Conservation (phyloP, 2,797 vertebrate genomes). For the Tenualosa ilisha region DNA sequence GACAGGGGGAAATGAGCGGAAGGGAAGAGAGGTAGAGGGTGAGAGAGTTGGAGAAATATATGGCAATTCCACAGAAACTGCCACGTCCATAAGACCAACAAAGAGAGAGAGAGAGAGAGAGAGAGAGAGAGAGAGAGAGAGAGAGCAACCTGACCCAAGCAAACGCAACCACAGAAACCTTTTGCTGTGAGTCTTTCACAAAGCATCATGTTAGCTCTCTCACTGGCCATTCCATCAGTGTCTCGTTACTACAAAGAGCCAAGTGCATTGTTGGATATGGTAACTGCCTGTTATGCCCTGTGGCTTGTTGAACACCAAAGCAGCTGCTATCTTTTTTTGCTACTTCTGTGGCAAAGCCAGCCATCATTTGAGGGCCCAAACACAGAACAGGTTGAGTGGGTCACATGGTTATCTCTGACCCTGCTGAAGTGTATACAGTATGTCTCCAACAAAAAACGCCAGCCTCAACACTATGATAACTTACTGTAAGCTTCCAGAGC, state of each 20-base stretch:
- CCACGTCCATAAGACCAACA: no score
- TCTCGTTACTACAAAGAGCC: background rate
- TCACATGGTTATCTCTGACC: background rate
- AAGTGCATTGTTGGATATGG: background rate
- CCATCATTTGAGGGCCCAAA: background rate
- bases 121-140: background rate
- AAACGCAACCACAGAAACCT: background rate
- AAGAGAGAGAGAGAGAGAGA: background rate
- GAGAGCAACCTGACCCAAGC: background rate
- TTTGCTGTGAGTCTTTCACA: background rate
- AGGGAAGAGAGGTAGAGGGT: background rate
- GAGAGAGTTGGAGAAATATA: background rate
- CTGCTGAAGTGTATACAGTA: background rate
- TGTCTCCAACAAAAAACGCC: background rate
- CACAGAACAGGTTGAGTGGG: background rate
- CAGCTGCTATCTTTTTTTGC: background rate
- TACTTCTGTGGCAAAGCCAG: background rate
- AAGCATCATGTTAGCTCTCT: background rate
- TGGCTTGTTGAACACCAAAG: background rate
- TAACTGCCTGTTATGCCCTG: conserved; percentile 1
- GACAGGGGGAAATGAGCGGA: background rate
- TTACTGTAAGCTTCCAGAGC: background rate
- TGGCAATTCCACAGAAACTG: no score
- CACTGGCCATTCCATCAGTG: background rate
- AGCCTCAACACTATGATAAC: background rate